Evolutionary conservation across 2,113 vertebrate species (phyloP).

Genomic region (Melanerpes formicivorus): DNA sequence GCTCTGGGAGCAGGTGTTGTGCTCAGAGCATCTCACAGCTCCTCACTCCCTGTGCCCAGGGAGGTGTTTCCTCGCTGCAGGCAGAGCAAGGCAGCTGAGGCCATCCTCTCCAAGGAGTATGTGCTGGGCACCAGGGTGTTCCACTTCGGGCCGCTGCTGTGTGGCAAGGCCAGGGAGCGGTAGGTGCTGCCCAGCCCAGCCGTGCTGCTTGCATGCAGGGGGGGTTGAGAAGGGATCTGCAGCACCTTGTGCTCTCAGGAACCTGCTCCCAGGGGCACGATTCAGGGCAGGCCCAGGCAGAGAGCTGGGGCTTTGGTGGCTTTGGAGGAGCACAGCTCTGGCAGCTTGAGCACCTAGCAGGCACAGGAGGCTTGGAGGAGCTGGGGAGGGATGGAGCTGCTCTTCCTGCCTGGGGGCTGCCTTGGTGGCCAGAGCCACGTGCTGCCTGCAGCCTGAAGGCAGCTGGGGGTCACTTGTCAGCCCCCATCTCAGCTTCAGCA

Average conservation of each 20-base stretch:
- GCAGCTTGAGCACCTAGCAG: background rate
- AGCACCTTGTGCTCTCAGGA: background rate
- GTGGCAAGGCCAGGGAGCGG: too few species aligned
- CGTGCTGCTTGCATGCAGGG: background rate
- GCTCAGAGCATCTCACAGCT: background rate
- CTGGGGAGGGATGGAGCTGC: background rate
- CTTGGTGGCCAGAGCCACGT: background rate
- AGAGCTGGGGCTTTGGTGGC: background rate
- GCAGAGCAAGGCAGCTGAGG: background rate
- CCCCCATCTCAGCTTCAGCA: background rate
- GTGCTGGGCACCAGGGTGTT: slow-evolving; percentile 75
- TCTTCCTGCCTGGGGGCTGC: background rate
- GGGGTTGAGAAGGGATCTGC: too few species aligned
- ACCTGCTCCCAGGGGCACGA: fast-evolving
- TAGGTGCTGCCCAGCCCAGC: too few species aligned
- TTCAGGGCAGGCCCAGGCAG: background rate
- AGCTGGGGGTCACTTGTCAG: background rate
- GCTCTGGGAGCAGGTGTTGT: background rate
- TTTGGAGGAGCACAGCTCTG: background rate
- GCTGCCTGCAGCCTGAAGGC: background rate
- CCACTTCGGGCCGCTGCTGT: slow-evolving; percentile 80
- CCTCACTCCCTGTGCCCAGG: too few species aligned
- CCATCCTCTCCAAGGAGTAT: slow-evolving; percentile 82
- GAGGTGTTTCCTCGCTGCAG: too few species aligned
- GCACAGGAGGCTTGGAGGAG: background rate